Evolutionary conservation across 2,888 invertebrate genomes (phyloP), one percentile per base, ranked within the genome.

Genomic region (Formica aserva): DNA sequence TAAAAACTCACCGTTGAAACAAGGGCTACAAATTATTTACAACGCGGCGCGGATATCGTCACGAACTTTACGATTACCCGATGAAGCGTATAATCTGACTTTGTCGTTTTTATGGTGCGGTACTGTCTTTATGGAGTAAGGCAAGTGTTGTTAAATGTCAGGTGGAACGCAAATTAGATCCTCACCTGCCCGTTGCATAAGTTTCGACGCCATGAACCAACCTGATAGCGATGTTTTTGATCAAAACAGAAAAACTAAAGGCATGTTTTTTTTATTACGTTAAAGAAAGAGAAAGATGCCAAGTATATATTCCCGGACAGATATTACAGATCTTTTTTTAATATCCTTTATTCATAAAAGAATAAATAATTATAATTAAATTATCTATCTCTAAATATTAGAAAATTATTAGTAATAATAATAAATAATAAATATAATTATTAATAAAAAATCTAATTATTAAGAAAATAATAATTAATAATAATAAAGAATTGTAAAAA

Each of bases 101-200:
- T 91, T 91, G 89, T 91, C 89, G 88, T 89, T 83, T 91, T 91
- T 91, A 90, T 89, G 88, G 85, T 84, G 77, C 55, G 85, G 71
- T 85, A 84, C 62, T 80, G 80, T 81, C 74, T 86, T 89, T 86
- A 86, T 83, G 66, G 83, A 84, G 75, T 82, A 83, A 74, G 81
- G 35, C 60, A 41, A 82, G 80, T 6, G 80, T 81, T 82, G 83
- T 89, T 89, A 86, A 88, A 84, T 76, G 75, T 22, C 85, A 83
- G 86, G 52, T 88, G 84, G 71, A 89, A 88, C 84, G 82, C 86
- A 86, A 86, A 89, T 89, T 86, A 86, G 82, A 48, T 77, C 63
- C 85, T 72, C 74, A 45, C 18, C 29, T 5, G 15, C 35, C 35
- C 18, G 38, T 18, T 48, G 62, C 29, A 48, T 60, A 69, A 67